Base-by-base conservation (phyloP, 2,888 invertebrate genomes). In the Neoscelio sp. region DNA sequence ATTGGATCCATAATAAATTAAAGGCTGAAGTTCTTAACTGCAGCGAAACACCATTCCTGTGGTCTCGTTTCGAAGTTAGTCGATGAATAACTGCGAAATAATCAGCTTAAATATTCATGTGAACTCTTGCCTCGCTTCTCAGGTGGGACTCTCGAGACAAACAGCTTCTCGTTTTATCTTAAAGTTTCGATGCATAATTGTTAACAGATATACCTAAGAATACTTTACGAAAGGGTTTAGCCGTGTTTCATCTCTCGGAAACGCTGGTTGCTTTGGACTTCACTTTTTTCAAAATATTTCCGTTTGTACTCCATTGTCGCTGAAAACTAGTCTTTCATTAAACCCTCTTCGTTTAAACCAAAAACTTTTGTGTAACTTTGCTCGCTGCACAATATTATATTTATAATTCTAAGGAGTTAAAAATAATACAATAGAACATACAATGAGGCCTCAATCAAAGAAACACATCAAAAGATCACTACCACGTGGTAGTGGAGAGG, bases 61-160 rank as follows among this genome's bases (percentile, higher is more conserved):
- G 77, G 65, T 70, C 65, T 68, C 48, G 52, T 26, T 79, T 58
- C 65, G 62, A 86, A 87, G 84, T 86, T 86, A 84, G 81, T 82
- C 85, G 83, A 87, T 86, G 87, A 87, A 86, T 87, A 87, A 86
- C 83, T 85, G 82, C 82, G 81, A 87, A 87, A 87, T 87, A 87
- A 87, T 87, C 85, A 84, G 83, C 82, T 87, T 85, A 86, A 87
- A 85, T 87, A 87, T 87, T 87, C 87, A 87, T 87, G 75, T 64
- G 82, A 62, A 73, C 56, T 73, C 74, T 60, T 48, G 54, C 56
- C 76, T 42, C 58, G 52, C 17, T 44, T 28, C 48, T n/a, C 70
- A 35, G 15, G 26, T 54, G 54, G 15, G 67, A 23, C 54, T 54
- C 54, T 12, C 17, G 33, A 62, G 62, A 80, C 56, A 71, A 71